phyloP scores from a whole-genome alignment of 2,888 invertebrate genomes.

The Ceratothoa steindachneri region DNA sequence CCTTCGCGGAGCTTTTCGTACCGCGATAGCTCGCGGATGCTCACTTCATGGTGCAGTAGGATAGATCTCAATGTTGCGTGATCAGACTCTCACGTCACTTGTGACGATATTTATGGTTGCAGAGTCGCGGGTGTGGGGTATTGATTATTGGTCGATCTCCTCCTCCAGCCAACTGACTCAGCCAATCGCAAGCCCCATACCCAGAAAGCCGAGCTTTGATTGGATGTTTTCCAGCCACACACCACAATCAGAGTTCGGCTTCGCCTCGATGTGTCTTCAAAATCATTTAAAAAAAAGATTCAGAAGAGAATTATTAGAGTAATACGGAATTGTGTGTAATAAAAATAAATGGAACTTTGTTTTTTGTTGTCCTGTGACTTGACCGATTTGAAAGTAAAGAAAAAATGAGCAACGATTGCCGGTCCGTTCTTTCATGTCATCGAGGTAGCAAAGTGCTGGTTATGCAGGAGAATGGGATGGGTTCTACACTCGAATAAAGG shows the following conservation, averaged over 20 bases:
- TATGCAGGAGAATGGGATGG: no score
- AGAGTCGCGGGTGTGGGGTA: neutral
- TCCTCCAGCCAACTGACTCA: constrained; percentile 3
- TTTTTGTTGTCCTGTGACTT: no score
- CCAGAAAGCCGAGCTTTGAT: constrained; percentile 17
- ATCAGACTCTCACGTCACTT: neutral
- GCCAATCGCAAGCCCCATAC: constrained; percentile 10
- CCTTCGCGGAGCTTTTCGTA: no score
- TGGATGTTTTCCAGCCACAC: constrained; percentile 29
- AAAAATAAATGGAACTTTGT: neutral
- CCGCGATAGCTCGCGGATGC: neutral
- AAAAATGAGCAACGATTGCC: no score
- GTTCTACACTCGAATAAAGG: no score
- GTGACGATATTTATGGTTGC: neutral
- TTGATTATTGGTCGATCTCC: constrained; percentile 12
- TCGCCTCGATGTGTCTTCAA: constrained; percentile 11
- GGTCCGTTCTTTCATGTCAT: no score
- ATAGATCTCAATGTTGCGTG: neutral
- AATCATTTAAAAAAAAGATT: neutral
- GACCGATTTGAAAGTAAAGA: no score
- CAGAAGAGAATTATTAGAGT: neutral
- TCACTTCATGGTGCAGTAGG: neutral
- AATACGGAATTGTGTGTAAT: neutral
- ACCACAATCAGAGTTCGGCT: constrained; percentile 12
- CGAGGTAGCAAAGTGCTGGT: no score